Conservation (phyloP, 2,888 invertebrate species). For the Augochlorella aurata region DNA sequence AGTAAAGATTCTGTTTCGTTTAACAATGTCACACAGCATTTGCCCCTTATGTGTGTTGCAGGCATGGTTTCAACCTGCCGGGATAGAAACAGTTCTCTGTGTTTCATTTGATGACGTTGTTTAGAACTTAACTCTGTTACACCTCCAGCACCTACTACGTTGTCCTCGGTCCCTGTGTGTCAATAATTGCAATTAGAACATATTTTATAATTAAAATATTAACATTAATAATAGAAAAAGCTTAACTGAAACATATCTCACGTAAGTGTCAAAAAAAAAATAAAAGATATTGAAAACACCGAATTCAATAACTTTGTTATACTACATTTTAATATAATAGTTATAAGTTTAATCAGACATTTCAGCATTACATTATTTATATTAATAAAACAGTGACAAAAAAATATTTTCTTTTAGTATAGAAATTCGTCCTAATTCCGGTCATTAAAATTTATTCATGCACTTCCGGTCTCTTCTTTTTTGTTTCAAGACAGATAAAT, state of each 20-base stretch:
- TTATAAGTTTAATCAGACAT: slow-evolving; percentile 16
- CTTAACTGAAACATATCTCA: slow-evolving; percentile 34
- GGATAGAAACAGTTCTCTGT: slow-evolving; percentile 98
- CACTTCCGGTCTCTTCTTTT: slow-evolving; percentile 22
- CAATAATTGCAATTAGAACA: slow-evolving; percentile 30
- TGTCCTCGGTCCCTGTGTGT: slow-evolving; percentile 81
- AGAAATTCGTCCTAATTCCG: slow-evolving; percentile 17
- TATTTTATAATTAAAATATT: neutral
- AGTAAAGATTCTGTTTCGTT: slow-evolving; percentile 99
- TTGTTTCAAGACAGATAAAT: slow-evolving; percentile 43
- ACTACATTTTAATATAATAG: slow-evolving; percentile 5
- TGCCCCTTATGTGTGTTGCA: slow-evolving; percentile 99
- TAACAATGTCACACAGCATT: slow-evolving; percentile 98
- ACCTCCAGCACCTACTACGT: slow-evolving; percentile 83
- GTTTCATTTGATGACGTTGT: slow-evolving; percentile 97
- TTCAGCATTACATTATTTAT: slow-evolving; percentile 1
- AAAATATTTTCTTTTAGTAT: slow-evolving; percentile 4
- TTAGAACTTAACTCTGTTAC: slow-evolving; percentile 89
- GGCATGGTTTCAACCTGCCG: slow-evolving; percentile 98
- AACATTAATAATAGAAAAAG: slow-evolving; percentile 30
- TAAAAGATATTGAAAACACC: slow-evolving; percentile 14
- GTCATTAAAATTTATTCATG: slow-evolving; percentile 35
- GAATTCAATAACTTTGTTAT: slow-evolving; percentile 15
- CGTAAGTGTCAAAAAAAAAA: slow-evolving; percentile 22
- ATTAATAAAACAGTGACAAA: slow-evolving; percentile 17